Evolutionary conservation across 2,797 vertebrate genomes (phyloP), one percentile per base, ranked within the genome.

Genomic region (Malacoraja senta): DNA sequence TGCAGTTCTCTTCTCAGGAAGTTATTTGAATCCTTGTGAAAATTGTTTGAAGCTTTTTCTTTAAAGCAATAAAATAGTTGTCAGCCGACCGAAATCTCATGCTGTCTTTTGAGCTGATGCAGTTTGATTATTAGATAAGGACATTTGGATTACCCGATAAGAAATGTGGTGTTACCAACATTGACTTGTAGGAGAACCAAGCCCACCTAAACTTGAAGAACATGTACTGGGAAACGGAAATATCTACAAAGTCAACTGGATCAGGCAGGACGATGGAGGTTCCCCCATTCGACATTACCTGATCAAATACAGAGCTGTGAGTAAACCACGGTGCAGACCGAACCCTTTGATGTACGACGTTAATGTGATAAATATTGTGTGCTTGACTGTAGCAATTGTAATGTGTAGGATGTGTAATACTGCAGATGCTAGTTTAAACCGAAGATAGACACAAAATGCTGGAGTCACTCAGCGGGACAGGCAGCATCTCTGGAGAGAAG

Each of bases 221-320:
- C 95, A 96, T 38, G 96, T 98, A 95, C 97, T 98, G 94, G 97
- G 97, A 65, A 98, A 97, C 53, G 98, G 99, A 38, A 99, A 99
- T 96, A 97, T 97, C 78, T 95, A 98, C 83, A 99, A 97, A 95
- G 96, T 99, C 94, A 97, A 96, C 86, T 94, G 97, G n/a, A 97
- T 97, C 96, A 99, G 98, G 95, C 99, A 99, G 95, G 99, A 99
- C 2, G 99, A 99, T 0, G 99, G 99, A 0, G 98, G 98, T 93
- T 99, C 98, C 4, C 98, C 98, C 3, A 99, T 99, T 94, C 96
- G 97, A 92, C 98, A 99, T 94, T 99, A 99, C 95, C 97, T 99
- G 93, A 95, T 99, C 96, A 97, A 96, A 93, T 99, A 98, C 95
- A 98, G 97, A 96, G 97, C 98, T 94, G 99, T 99, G 94, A 99